Evolutionary conservation across 1,140 invertebrate genomes (phyloP).

Genomic region (Cecropterus lyciades): DNA sequence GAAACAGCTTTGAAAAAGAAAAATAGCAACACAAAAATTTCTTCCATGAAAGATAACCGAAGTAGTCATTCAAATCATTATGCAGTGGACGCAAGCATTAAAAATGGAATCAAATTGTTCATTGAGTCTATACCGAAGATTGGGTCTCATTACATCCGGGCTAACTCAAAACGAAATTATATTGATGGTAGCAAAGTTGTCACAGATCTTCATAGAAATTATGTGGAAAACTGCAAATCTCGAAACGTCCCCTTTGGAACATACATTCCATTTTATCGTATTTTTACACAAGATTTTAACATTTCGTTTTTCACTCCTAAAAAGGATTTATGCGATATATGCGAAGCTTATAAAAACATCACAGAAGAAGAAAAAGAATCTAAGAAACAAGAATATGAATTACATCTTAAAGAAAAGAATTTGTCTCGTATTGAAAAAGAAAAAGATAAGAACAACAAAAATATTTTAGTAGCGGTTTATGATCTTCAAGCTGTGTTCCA

Average conservation of each 20-base stretch:
- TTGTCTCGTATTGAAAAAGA: constrained; percentile 40
- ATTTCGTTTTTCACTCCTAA: constrained; percentile 29
- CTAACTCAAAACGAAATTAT: constrained; percentile 38
- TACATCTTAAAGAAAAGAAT: constrained; percentile 37
- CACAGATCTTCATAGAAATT: constrained; percentile 36
- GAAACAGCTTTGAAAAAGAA: constrained; percentile 36
- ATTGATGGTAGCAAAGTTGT: constrained; percentile 40
- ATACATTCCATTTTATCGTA: constrained; percentile 32
- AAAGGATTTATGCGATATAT: constrained; percentile 32
- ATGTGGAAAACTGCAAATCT: constrained; percentile 23
- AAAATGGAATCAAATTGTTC: constrained; percentile 11
- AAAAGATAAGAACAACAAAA: constrained; percentile 38
- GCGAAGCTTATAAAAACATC: constrained; percentile 36
- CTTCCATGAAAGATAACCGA: constrained; percentile 32
- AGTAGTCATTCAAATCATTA: constrained; percentile 25
- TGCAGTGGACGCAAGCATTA: constrained; percentile 14
- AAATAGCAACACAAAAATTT: constrained; percentile 31
- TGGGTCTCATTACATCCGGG: constrained; percentile 40
- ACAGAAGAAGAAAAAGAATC: constrained; percentile 36
- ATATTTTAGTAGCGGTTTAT: constrained; percentile 39
- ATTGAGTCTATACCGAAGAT: constrained; percentile 37
- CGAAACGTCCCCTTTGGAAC: constrained; percentile 22
- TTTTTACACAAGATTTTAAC: constrained; percentile 36
- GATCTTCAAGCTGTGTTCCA: constrained; percentile 48
- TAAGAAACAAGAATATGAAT: constrained; percentile 36